Percentiles rank a stretch among this genome's conserved stretches.
phyloP scores from a whole-genome alignment of 37 sponge, comb jelly and placozoan genomes.

The Diacarnus erythraeanus region DNA sequence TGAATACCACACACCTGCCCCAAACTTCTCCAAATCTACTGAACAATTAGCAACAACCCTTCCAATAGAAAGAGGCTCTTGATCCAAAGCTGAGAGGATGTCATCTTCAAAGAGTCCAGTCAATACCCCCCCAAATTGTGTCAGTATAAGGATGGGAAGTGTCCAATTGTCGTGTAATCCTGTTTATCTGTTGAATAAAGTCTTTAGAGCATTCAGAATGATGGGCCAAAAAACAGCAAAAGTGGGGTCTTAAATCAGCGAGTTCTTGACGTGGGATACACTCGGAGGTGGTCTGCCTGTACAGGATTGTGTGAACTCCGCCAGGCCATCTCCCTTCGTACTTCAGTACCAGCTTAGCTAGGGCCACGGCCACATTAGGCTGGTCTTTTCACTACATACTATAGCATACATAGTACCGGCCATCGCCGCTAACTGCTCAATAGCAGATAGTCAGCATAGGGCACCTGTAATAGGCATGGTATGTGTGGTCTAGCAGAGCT shows the following conservation, averaged over 20 bases:
- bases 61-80: conserved; percentile 39
- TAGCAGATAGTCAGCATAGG: neutral
- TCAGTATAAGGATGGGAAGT: conserved; percentile 57
- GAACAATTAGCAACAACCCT: conserved; percentile 44
- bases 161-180: conserved; percentile 55
- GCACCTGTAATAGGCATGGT: neutral
- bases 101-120: conserved; percentile 60
- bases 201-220: conserved; percentile 40
- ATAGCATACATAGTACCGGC: conserved; percentile 66
- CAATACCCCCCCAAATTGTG: conserved; percentile 71
- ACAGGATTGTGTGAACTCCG: neutral
- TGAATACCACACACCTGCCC: conserved; percentile 62
- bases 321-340: conserved; percentile 50
- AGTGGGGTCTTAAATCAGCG: conserved; percentile 32
- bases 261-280: conserved; percentile 4
- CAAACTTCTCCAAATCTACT: conserved; percentile 43
- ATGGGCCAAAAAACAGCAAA: conserved; percentile 59
- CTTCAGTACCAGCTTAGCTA: conserved; percentile 15
- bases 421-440: too few species aligned
- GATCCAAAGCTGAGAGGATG: conserved; percentile 42
- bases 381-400: conserved; percentile 28
- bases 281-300: neutral
- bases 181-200: conserved; percentile 44
- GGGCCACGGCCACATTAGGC: conserved; percentile 13
- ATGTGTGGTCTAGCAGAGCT: neutral